A percentile compares a stretch with the other conserved stretches of the same genome.
phyloP scores from a whole-genome alignment of 2,113 vertebrate genomes.

The Pomatorhinus ruficollis region DNA sequence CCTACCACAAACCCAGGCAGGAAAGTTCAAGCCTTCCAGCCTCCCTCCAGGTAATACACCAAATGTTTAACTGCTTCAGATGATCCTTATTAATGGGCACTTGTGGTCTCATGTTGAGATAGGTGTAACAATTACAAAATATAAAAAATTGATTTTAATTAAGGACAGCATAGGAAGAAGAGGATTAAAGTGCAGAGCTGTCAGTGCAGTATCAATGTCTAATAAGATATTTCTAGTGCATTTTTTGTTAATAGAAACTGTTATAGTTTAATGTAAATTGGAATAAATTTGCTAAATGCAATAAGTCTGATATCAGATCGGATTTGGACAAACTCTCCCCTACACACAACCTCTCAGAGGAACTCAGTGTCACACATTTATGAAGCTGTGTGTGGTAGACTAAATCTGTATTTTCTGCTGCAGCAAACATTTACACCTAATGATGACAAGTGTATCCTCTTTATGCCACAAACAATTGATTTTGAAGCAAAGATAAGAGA shows the following conservation, averaged over 20 bases:
- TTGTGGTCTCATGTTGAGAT: neutral
- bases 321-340: neutral
- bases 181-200: neutral
- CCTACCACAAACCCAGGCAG: neutral
- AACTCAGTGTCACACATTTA: neutral
- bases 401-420: slow-evolving; percentile 19
- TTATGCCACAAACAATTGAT: slow-evolving; percentile 57
- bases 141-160: neutral
- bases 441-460: slow-evolving; percentile 37
- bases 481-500: slow-evolving; percentile 58
- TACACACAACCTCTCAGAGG: neutral
- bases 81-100: neutral
- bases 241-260: neutral
- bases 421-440: slow-evolving; percentile 53
- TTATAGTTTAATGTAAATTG: neutral
- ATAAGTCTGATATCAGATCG: neutral
- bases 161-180: neutral
- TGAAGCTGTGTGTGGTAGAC: neutral
- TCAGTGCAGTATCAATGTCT: neutral
- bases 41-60: neutral
- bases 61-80: neutral
- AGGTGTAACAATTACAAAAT: neutral
- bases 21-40: neutral
- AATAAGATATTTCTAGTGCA: neutral
- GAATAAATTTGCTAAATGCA: neutral